Evolutionary conservation across 92 coral and sea anemone genomes (phyloP).

Genomic region (Umimayanthus chanpuru): DNA sequence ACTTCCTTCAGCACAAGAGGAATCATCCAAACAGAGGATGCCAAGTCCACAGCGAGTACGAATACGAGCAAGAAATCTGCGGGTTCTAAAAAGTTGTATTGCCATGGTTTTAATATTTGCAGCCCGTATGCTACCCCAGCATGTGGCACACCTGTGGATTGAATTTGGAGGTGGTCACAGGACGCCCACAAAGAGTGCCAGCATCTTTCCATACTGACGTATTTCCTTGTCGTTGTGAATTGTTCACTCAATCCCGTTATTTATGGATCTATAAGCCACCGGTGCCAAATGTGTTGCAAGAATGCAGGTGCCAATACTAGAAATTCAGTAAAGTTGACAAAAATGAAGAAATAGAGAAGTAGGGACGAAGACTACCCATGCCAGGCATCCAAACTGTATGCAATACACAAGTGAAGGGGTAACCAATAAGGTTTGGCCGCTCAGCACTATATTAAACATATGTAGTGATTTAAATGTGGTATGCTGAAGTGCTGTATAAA

Average conservation of each 20-base stretch:
- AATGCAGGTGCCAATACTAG: background rate
- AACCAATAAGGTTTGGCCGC: no score
- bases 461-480: no score
- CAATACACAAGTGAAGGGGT: no score
- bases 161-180: background rate
- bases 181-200: background rate
- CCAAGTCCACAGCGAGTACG: no score
- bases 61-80: background rate
- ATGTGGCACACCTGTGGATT: slow-evolving; percentile 17
- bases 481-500: no score
- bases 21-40: background rate
- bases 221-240: slow-evolving; percentile 9
- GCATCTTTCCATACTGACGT: slow-evolving; percentile 6
- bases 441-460: no score
- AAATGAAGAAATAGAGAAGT: no score
- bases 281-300: background rate
- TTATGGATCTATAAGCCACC: background rate
- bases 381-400: no score
- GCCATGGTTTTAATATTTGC: slow-evolving; percentile 4
- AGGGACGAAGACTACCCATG: no score
- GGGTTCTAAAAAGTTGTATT: background rate
- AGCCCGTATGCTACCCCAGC: slow-evolving; percentile 18
- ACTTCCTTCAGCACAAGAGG: background rate
- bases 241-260: slow-evolving; percentile 1
- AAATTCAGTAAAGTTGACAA: no score